These are phyloP conservation scores for Xestobium rufovillosum DNA, from an alignment of 2,888 invertebrate genomes.

Conservation along the genomic window DNA sequence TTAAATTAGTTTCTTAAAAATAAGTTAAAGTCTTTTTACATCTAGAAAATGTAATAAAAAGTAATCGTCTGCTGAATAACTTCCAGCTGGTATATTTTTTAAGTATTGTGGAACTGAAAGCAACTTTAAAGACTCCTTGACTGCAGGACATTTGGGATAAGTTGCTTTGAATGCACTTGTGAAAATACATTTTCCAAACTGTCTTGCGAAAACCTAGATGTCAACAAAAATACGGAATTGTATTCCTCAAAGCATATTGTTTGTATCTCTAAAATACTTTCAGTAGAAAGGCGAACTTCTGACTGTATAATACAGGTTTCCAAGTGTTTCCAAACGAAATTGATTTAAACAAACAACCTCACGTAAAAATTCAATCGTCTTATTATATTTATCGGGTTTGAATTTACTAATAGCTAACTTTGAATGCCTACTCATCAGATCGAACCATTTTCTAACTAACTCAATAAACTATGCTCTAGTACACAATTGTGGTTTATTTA, in stretches of 20 bases:
- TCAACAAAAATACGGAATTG: constrained; percentile 20
- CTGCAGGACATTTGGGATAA: constrained; percentile 16
- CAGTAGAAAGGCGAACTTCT: constrained; percentile 19
- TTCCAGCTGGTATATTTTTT: constrained; percentile 14
- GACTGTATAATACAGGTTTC: too few species aligned
- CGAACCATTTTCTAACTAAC: constrained; percentile 14
- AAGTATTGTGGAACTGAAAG: constrained; percentile 21
- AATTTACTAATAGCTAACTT: constrained; percentile 10
- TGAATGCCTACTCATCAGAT: constrained; percentile 16
- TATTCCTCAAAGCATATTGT: too few species aligned
- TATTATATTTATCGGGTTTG: constrained; percentile 13
- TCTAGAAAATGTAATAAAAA: constrained; percentile 21
- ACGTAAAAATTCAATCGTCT: constrained; percentile 16
- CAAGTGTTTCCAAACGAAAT: too few species aligned
- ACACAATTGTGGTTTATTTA: constrained; percentile 9
- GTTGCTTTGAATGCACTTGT: constrained; percentile 14
- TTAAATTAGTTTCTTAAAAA: too few species aligned
- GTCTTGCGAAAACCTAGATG: too few species aligned
- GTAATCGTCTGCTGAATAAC: constrained; percentile 20
- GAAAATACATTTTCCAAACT: constrained; percentile 23
- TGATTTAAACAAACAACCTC: too few species aligned
- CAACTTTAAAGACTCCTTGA: constrained; percentile 22
- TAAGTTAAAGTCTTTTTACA: too few species aligned
- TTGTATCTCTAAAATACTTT: constrained; percentile 21
- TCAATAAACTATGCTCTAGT: constrained; percentile 17